These are phyloP conservation scores for Pseudorasbora parva DNA, from an alignment of 2,113 vertebrate species.

Conservation along the genomic window DNA sequence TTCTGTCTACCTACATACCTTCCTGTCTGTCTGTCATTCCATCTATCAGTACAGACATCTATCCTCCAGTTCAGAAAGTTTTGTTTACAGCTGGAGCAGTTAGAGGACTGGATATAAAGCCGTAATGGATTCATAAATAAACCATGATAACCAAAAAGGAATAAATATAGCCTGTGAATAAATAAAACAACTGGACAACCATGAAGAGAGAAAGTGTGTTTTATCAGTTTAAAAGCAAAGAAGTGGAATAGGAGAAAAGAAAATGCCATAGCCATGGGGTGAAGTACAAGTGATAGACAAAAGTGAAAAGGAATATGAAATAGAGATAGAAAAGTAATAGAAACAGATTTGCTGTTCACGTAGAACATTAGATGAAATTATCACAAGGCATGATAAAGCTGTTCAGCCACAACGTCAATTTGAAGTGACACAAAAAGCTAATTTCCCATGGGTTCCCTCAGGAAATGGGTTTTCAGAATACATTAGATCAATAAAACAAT, in stretches of 20 bases:
- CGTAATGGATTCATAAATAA: conserved; percentile 6
- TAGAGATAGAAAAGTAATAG: background rate
- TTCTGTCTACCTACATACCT: background rate
- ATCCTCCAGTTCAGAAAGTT: background rate
- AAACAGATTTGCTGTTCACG: background rate
- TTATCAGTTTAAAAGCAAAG: background rate
- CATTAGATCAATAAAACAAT: background rate
- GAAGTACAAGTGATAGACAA: background rate
- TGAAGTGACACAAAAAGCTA: background rate
- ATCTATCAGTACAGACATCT: background rate
- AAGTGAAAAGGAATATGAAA: background rate
- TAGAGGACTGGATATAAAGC: background rate
- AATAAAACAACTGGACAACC: background rate
- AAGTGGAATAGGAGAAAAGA: background rate
- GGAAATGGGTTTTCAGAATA: background rate
- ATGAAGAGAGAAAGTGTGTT: background rate
- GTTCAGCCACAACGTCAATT: background rate
- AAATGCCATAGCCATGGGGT: background rate
- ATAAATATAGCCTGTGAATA: background rate
- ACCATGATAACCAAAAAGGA: background rate
- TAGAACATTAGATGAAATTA: background rate
- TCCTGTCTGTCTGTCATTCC: background rate
- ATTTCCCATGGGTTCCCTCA: background rate
- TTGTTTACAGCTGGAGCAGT: background rate
- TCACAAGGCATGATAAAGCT: background rate